These are phyloP conservation scores for Caenorhabditis angaria DNA, from an alignment of 2,888 invertebrate genomes.

Conservation along the genomic window DNA sequence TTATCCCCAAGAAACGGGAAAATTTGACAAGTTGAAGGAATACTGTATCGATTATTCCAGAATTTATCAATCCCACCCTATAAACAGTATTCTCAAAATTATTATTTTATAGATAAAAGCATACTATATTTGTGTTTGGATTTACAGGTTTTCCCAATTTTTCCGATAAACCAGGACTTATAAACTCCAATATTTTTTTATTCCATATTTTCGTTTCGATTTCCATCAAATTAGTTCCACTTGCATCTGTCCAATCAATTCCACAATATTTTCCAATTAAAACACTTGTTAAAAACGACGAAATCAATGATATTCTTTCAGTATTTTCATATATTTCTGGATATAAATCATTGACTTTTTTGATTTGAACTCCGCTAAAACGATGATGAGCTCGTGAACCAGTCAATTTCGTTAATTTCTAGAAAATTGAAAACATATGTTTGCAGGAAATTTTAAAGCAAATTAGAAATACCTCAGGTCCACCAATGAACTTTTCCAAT, in stretches of 20 bases:
- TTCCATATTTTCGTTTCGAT: conserved; percentile 75
- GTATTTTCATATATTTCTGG: conserved; percentile 81
- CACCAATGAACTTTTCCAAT: conserved; percentile 85
- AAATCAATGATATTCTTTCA: conserved; percentile 89
- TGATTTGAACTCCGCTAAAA: conserved; percentile 92
- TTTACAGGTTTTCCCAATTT: conserved; percentile 78
- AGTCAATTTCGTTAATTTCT: conserved; percentile 75
- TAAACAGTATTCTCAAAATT: conserved; percentile 63
- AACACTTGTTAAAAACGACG: conserved; percentile 89
- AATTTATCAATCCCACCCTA: conserved; percentile 83
- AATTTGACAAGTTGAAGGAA: conserved; percentile 83
- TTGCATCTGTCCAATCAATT: conserved; percentile 90
- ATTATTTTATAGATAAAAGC: conserved; percentile 7
- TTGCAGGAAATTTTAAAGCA: neutral
- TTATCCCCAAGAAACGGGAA: conserved; percentile 95
- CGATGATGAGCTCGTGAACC: conserved; percentile 88
- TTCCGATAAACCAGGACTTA: conserved; percentile 80
- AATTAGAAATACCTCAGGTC: conserved; percentile 77
- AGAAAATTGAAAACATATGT: conserved; percentile 21
- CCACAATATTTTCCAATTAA: conserved; percentile 88
- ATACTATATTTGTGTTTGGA: conserved; percentile 18
- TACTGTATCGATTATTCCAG: conserved; percentile 86
- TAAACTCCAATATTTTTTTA: conserved; percentile 73
- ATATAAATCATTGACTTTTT: conserved; percentile 83
- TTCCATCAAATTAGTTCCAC: conserved; percentile 94